Percentiles rank a stretch among this genome's conserved stretches.
phyloP scores from a whole-genome alignment of 23 tunicate species.

The Oikopleura dioica region DNA sequence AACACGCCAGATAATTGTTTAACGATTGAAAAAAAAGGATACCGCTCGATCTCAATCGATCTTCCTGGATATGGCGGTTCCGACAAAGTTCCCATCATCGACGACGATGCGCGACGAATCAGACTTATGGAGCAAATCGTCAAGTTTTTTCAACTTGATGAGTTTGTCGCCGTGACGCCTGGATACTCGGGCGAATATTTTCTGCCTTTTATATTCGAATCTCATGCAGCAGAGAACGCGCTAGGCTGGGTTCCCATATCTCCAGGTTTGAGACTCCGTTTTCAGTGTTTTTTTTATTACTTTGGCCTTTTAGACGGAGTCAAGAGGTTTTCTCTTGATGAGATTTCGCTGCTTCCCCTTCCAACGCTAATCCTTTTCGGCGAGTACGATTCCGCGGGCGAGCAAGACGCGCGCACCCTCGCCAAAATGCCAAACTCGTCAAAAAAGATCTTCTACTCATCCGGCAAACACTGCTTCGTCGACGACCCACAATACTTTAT shows the following conservation, averaged over 20 bases:
- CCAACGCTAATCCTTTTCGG: conserved; percentile 1
- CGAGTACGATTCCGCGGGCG: conserved; percentile 10
- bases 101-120: neutral
- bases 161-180: neutral
- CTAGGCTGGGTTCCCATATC: neutral
- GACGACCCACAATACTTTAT: conserved; percentile 3
- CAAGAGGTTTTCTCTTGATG: neutral
- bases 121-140: neutral
- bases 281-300: no score
- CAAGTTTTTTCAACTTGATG: neutral
- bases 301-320: conserved; percentile 6
- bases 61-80: conserved; percentile 12
- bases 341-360: neutral
- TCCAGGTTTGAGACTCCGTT: neutral
- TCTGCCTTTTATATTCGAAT: neutral
- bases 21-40: no score
- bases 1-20: no score
- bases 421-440: neutral
- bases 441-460: neutral
- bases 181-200: neutral
- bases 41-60: neutral
- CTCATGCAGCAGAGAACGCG: neutral
- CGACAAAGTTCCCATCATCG: neutral
- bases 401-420: neutral
- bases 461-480: neutral